phyloP scores from a whole-genome alignment of 2,113 vertebrate species.

The Edolisoma coerulescens region DNA sequence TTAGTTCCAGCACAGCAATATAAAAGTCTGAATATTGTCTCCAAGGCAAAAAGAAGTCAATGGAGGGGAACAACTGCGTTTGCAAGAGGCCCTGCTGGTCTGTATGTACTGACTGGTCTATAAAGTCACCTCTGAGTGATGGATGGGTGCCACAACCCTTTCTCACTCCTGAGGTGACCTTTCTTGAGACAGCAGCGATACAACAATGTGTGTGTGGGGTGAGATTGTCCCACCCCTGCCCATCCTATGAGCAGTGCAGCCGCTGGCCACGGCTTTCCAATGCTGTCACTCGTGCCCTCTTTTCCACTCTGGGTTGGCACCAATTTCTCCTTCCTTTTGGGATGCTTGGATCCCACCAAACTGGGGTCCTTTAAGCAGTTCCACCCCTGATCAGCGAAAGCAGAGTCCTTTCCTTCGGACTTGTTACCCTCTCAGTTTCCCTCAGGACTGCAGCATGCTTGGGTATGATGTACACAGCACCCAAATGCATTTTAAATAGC shows the following conservation, averaged over 20 bases:
- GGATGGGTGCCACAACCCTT: background rate
- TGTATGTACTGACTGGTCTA: background rate
- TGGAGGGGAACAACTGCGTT: background rate
- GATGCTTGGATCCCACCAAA: background rate
- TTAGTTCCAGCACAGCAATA: background rate
- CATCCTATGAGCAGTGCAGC: background rate
- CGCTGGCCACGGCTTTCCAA: background rate
- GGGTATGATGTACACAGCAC: background rate
- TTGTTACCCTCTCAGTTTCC: background rate
- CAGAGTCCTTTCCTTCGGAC: background rate
- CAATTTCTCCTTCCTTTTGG: background rate
- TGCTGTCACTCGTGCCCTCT: background rate
- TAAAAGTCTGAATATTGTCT: slow-evolving; percentile 1
- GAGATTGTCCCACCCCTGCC: background rate
- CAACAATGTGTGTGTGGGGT: rapidly evolving
- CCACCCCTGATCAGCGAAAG: background rate
- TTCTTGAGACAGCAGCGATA: background rate
- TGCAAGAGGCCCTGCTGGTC: background rate
- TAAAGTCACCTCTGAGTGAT: background rate
- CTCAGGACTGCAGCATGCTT: background rate
- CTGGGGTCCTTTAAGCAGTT: background rate
- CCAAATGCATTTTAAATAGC: background rate
- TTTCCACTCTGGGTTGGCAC: background rate
- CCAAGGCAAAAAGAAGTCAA: background rate
- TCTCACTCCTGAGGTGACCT: background rate